Evolutionary conservation across 1,140 invertebrate species (phyloP).

Genomic region (Drosophila nebulosa): DNA sequence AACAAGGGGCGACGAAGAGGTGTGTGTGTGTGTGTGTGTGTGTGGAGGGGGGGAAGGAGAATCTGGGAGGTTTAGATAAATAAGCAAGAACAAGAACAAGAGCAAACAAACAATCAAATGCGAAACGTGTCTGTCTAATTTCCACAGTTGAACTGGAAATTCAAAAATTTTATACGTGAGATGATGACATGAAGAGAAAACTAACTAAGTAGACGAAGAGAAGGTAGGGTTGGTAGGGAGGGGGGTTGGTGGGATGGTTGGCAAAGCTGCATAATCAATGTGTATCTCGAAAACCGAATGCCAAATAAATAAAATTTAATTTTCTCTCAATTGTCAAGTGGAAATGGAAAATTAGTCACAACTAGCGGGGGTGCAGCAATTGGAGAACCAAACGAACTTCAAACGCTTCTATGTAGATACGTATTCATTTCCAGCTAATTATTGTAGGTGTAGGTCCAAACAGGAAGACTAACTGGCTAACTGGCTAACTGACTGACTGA

Average conservation of each 20-base stretch:
- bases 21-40: neutral
- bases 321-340: neutral
- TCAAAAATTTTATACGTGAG: neutral
- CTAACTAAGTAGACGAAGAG: too few species aligned
- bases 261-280: neutral
- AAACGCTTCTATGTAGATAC: too few species aligned
- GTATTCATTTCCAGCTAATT: neutral
- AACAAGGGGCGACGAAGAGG: neutral
- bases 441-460: too few species aligned
- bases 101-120: neutral
- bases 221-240: too few species aligned
- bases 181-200: too few species aligned
- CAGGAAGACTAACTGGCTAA: too few species aligned
- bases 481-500: too few species aligned
- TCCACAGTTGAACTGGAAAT: neutral
- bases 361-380: neutral
- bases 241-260: too few species aligned
- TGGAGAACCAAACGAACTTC: neutral
- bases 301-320: neutral
- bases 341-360: neutral
- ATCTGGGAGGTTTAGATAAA: neutral
- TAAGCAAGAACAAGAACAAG: neutral
- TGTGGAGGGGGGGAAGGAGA: neutral
- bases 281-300: neutral
- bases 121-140: conserved; percentile 2